Evolutionary conservation across 2,797 vertebrate species (phyloP).

Genomic region (Clarias platycephalus): DNA sequence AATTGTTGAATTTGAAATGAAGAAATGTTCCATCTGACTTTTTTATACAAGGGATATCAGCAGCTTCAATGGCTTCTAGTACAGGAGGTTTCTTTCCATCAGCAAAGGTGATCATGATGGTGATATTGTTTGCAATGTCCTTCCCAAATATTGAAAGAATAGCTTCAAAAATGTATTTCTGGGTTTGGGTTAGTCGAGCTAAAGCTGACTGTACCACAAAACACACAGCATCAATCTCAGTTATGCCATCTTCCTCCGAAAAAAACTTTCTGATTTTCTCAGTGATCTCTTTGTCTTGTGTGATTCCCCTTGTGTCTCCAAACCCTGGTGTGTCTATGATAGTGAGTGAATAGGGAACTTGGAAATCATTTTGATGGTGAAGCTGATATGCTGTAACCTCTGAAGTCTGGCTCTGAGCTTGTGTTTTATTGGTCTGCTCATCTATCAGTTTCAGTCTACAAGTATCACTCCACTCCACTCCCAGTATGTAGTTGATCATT

Average conservation of each 20-base stretch:
- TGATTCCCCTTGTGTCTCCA: slow-evolving; percentile 57
- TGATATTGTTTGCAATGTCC: slow-evolving; percentile 61
- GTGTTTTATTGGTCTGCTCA: slow-evolving; percentile 51
- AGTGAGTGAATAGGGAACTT: slow-evolving; percentile 54
- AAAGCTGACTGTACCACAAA: slow-evolving; percentile 49
- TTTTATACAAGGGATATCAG: slow-evolving; percentile 54
- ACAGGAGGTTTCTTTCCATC: slow-evolving; percentile 57
- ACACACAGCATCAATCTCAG: slow-evolving; percentile 41
- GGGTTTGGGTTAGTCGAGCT: slow-evolving; percentile 42
- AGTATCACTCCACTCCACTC: slow-evolving; percentile 54
- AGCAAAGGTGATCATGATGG: slow-evolving; percentile 60
- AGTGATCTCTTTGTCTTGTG: slow-evolving; percentile 53
- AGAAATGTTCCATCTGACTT: slow-evolving; percentile 5
- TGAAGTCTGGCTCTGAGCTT: slow-evolving; percentile 56
- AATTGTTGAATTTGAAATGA: slow-evolving; percentile 66
- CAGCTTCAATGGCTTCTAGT: not conserved
- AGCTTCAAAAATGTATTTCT: slow-evolving; percentile 56
- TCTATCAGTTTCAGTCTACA: slow-evolving; percentile 53
- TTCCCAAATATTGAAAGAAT: slow-evolving; percentile 60
- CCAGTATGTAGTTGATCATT: slow-evolving; percentile 57
- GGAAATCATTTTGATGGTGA: slow-evolving; percentile 47
- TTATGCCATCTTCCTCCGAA: not conserved
- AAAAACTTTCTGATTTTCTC: slow-evolving; percentile 44
- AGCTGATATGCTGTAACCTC: slow-evolving; percentile 60
- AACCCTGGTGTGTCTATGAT: slow-evolving; percentile 63